Conservation (phyloP, 2,888 invertebrate genomes). For the Euzophera pinguis region DNA sequence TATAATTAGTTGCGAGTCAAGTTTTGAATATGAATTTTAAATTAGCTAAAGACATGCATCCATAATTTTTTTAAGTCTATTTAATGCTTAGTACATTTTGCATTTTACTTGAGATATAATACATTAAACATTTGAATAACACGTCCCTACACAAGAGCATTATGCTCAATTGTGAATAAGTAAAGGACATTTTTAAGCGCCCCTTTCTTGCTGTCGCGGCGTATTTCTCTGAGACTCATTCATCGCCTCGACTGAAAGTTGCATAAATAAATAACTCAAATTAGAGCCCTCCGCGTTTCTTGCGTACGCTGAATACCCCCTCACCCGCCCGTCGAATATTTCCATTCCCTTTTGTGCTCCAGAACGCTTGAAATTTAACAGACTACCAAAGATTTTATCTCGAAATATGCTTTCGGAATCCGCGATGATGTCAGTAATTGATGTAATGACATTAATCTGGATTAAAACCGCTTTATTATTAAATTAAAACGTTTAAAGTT, state of each 20-base stretch:
- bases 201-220: conserved; percentile 39
- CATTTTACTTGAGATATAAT: background rate
- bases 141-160: conserved; percentile 18
- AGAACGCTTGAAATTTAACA: conserved; percentile 33
- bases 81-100: background rate
- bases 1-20: too few species aligned
- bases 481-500: background rate
- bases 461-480: conserved; percentile 1
- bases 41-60: background rate
- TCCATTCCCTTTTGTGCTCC: conserved; percentile 38
- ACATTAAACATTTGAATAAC: conserved; percentile 22
- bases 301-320: conserved; percentile 38
- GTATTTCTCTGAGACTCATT: conserved; percentile 46
- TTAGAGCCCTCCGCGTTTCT: conserved; percentile 54
- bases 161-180: conserved; percentile 35
- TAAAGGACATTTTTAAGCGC: conserved; percentile 41
- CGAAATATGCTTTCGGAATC: conserved; percentile 15
- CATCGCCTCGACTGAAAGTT: conserved; percentile 44
- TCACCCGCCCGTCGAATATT: conserved; percentile 44
- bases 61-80: background rate
- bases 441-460: conserved; percentile 10
- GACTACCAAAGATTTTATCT: conserved; percentile 30
- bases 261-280: conserved; percentile 65
- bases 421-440: conserved; percentile 6
- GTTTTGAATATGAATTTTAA: background rate